Evolutionary conservation across 2,113 vertebrate species (phyloP), one percentile per base, ranked within the genome.

Genomic region (Gambusia holbrooki): DNA sequence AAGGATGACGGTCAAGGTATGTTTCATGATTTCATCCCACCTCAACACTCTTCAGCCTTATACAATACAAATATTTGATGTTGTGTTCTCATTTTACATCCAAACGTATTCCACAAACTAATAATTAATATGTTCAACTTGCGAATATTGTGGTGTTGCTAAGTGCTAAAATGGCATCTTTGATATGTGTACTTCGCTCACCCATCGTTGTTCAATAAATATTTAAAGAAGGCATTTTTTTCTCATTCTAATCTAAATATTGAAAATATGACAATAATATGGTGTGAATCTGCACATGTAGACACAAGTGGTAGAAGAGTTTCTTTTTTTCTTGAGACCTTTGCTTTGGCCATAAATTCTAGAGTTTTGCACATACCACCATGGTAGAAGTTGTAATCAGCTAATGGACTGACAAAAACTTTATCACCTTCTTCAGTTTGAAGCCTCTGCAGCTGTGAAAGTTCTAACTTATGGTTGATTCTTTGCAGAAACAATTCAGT

Each of bases 1-100:
- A 62, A 83, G 58, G 81, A 86, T 15, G 71, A 58, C 10, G 0
- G 68, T 86, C 79, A 82, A 67, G 51, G 7, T 58, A 54, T n/a
- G 15, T 58, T 58, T 60, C 7, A 51, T 13, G 9, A 29, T 62
- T 15, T 10, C 17, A 8, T 69, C 9, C 14, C 2, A 12, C 13
- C 30, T 35, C 4, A 12, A 13, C 12, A 37, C 19, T 63, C 17
- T 0, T 69, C 25, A 66, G 4, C 14, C 7, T 48, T 5, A 5
- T 28, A 13, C 2, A 48, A 45, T 48, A 28, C 1, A 29, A 10
- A 67, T 33, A 35, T 22, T 2, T 35, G 3, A 51, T 17, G 3
- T 67, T 75, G 0, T 0, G 27, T 37, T 40, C 66, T 74, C 28
- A 33, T 66, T 29, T 66, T 22, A 58, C 17, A 29, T 1, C 17